phyloP scores from a whole-genome alignment of 2,797 vertebrate genomes.

The Podarcis lilfordi region DNA sequence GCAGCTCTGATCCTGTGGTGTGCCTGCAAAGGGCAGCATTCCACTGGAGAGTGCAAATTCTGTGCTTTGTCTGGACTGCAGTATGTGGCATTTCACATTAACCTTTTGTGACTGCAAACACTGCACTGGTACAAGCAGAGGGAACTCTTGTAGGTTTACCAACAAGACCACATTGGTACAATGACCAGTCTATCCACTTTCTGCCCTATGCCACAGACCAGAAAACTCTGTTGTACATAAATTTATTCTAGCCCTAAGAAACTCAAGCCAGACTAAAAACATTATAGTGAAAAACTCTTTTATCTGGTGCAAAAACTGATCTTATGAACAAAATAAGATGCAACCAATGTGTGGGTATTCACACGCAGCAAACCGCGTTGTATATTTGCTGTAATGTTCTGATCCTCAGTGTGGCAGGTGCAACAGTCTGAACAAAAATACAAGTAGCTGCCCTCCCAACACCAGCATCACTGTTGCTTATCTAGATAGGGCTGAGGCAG shows the following conservation, averaged over 20 bases:
- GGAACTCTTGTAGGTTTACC: not conserved
- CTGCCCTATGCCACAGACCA: not conserved
- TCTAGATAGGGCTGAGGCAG: too few species aligned
- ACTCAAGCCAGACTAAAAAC: not conserved
- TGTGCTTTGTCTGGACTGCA: not conserved
- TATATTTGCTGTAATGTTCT: not conserved
- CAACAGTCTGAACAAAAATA: not conserved
- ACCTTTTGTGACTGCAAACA: not conserved
- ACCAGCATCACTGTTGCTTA: too few species aligned
- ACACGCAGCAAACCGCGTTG: not conserved
- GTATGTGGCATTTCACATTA: not conserved
- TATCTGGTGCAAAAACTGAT: not conserved
- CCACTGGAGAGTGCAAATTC: too few species aligned
- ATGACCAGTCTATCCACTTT: too few species aligned
- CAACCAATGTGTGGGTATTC: not conserved
- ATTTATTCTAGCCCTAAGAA: not conserved
- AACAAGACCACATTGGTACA: not conserved
- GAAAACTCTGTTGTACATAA: not conserved
- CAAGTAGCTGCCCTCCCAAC: too few species aligned
- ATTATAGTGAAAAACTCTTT: not conserved
- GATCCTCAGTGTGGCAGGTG: not conserved
- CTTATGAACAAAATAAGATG: not conserved
- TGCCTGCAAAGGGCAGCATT: not conserved
- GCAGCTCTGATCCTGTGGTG: not conserved
- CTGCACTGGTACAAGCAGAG: not conserved